Evolutionary conservation across 2,888 invertebrate genomes (phyloP).

Genomic region (Nymphalis c-album): DNA sequence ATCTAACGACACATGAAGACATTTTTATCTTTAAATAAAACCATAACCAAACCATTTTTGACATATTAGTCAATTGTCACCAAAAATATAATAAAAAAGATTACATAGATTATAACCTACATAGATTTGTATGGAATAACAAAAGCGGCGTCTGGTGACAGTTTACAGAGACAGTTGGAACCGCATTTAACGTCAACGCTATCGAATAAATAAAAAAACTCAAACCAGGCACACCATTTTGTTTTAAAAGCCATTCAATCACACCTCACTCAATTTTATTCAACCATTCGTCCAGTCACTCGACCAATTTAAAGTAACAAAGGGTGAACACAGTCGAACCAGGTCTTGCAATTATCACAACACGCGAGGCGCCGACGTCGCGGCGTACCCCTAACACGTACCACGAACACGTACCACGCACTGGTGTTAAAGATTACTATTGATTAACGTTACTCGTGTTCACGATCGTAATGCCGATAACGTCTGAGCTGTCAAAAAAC

Average conservation of each 20-base stretch:
- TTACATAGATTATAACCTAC: no score
- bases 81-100: no score
- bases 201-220: no score
- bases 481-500: not conserved
- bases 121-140: no score
- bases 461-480: conserved; percentile 7
- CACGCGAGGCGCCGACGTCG: conserved; percentile 78
- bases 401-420: conserved; percentile 23
- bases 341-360: conserved; percentile 63
- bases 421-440: conserved; percentile 42
- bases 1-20: no score
- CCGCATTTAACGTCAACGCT: no score
- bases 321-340: conserved; percentile 17
- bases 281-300: not conserved
- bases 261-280: conserved; percentile 30
- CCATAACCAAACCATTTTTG: no score
- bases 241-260: conserved; percentile 8
- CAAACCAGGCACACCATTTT: no score
- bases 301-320: conserved; percentile 21
- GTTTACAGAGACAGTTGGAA: no score
- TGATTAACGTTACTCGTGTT: conserved; percentile 32
- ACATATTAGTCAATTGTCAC: no score
- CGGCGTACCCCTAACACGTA: conserved; percentile 42
- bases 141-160: no score
- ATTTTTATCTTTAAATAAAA: no score